Conservation (phyloP, 2,888 invertebrate genomes). For the Lissonota sp. region DNA sequence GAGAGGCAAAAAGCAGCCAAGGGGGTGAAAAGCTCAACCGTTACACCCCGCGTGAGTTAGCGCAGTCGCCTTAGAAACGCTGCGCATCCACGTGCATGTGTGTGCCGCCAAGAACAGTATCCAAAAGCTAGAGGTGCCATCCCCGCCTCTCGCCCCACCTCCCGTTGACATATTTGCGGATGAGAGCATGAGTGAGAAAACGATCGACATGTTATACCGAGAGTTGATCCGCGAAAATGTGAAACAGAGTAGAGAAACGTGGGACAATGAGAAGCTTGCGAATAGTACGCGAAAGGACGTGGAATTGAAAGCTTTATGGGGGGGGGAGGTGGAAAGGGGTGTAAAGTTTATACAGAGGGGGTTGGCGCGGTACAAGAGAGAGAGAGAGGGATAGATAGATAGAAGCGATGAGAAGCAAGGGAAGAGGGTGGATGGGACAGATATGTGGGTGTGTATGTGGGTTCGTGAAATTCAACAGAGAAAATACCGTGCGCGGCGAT, state of each 20-base stretch:
- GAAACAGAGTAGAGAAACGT: slow-evolving; percentile 26
- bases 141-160: too few species aligned
- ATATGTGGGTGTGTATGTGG: too few species aligned
- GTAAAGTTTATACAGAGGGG: not conserved
- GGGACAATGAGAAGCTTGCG: slow-evolving; percentile 36
- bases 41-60: slow-evolving; percentile 66
- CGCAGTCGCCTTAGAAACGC: slow-evolving; percentile 81
- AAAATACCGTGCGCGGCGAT: slow-evolving; percentile 75
- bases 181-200: slow-evolving; percentile 35
- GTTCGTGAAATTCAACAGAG: slow-evolving; percentile 28
- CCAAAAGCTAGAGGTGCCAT: slow-evolving; percentile 20
- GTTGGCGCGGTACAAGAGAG: slow-evolving; percentile 43
- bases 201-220: slow-evolving; percentile 26
- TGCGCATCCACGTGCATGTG: slow-evolving; percentile 80
- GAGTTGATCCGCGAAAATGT: slow-evolving; percentile 43
- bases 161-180: slow-evolving; percentile 33
- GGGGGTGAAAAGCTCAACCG: slow-evolving; percentile 46
- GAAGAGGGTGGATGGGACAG: slow-evolving; percentile 50
- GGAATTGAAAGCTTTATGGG: slow-evolving; percentile 11
- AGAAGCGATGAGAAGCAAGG: slow-evolving; percentile 29
- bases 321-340: slow-evolving; percentile 31
- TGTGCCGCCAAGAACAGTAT: slow-evolving; percentile 65
- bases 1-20: slow-evolving; percentile 33
- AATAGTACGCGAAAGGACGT: slow-evolving; percentile 24
- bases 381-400: slow-evolving; percentile 36